These are phyloP conservation scores for Drosophila mojavensis DNA, from an alignment of 1,140 invertebrate genomes.

Conservation along the genomic window DNA sequence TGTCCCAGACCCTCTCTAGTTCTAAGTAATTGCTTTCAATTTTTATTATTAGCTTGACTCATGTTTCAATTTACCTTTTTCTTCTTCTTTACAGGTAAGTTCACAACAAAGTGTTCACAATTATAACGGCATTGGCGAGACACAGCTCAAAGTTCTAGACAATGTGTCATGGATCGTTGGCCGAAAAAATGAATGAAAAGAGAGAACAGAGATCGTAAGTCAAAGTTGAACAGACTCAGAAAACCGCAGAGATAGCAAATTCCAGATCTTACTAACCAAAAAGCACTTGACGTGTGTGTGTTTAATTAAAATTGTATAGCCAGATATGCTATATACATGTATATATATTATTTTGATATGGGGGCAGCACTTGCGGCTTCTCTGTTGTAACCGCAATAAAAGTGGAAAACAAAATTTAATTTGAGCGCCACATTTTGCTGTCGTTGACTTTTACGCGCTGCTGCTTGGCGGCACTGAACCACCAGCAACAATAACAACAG, in stretches of 20 bases:
- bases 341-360: conserved; percentile 15
- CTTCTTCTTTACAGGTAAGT: conserved; percentile 63
- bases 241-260: conserved; percentile 27
- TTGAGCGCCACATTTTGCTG: conserved; percentile 75
- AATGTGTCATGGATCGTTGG: conserved; percentile 60
- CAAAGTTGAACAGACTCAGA: conserved; percentile 51
- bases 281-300: conserved; percentile 27
- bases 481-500: conserved; percentile 38
- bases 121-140: conserved; percentile 17
- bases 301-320: conserved; percentile 71
- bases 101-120: conserved; percentile 23
- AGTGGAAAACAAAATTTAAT: conserved; percentile 59
- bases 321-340: background rate
- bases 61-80: conserved; percentile 17
- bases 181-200: conserved; percentile 14
- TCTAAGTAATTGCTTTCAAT: background rate
- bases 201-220: conserved; percentile 54
- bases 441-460: conserved; percentile 81
- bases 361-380: conserved; percentile 27
- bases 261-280: background rate
- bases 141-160: background rate
- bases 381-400: conserved; percentile 66
- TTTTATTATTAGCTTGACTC: conserved; percentile 15
- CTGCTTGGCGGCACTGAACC: conserved; percentile 53
- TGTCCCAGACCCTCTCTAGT: too few relatives aligned